These are phyloP conservation scores for Drosophila trichaetosa DNA, from an alignment of 2,888 invertebrate genomes.

Conservation along the genomic window DNA sequence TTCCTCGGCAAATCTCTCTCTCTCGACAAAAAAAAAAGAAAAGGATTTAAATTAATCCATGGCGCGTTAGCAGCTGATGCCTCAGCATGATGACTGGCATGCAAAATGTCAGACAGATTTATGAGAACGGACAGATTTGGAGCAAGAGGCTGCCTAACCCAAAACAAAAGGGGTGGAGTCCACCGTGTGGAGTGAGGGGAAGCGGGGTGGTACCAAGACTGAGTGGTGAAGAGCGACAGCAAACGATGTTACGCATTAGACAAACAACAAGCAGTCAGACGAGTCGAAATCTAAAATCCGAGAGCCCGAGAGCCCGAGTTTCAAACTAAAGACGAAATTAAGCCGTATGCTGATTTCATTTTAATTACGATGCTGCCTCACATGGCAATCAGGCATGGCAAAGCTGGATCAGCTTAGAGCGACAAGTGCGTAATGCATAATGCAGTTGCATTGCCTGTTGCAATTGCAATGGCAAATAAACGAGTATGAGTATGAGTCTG, in stretches of 20 bases:
- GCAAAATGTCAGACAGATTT: slow-evolving; percentile 78
- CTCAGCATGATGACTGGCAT: slow-evolving; percentile 75
- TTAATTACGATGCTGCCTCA: slow-evolving; percentile 72
- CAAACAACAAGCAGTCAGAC: slow-evolving; percentile 75
- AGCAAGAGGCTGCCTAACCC: slow-evolving; percentile 58
- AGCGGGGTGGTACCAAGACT: background rate
- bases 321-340: slow-evolving; percentile 68
- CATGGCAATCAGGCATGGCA: slow-evolving; percentile 78
- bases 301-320: slow-evolving; percentile 47
- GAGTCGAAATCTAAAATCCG: slow-evolving; percentile 43
- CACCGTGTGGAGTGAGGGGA: background rate
- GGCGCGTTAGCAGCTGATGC: slow-evolving; percentile 60
- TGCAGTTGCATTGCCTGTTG: slow-evolving; percentile 3
- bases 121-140: slow-evolving; percentile 79
- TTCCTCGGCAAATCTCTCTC: slow-evolving; percentile 34
- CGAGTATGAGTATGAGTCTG: slow-evolving; percentile 33
- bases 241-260: slow-evolving; percentile 80
- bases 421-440: slow-evolving; percentile 78
- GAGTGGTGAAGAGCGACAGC: slow-evolving; percentile 27
- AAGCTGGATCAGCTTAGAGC: slow-evolving; percentile 81
- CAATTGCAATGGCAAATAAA: slow-evolving; percentile 33
- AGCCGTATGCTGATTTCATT: slow-evolving; percentile 81
- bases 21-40: slow-evolving; percentile 18
- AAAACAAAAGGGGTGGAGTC: slow-evolving; percentile 9
- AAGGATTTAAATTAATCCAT: slow-evolving; percentile 71